These are phyloP conservation scores for Athalia circularis DNA, from an alignment of 2,888 invertebrate species.

Conservation along the genomic window DNA sequence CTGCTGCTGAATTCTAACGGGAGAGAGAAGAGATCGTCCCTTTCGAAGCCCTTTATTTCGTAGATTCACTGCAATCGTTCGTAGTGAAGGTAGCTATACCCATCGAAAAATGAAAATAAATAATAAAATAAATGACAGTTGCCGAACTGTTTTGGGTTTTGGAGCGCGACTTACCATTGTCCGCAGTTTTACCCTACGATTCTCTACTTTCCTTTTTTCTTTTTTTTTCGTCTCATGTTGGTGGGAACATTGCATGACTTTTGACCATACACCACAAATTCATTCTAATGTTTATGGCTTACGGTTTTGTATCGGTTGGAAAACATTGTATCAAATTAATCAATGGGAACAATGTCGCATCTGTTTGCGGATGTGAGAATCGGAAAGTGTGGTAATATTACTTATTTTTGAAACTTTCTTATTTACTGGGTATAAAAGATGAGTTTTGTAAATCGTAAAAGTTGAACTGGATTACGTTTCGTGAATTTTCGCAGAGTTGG, in stretches of 20 bases:
- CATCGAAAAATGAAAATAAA: slow-evolving; percentile 60
- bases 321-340: slow-evolving; percentile 54
- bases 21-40: slow-evolving; percentile 32
- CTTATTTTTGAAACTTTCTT: neutral
- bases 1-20: slow-evolving; percentile 11
- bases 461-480: neutral
- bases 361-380: neutral
- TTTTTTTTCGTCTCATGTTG: slow-evolving; percentile 48
- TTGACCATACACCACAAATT: slow-evolving; percentile 65
- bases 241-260: slow-evolving; percentile 51
- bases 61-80: slow-evolving; percentile 30
- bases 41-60: slow-evolving; percentile 34
- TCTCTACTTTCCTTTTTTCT: slow-evolving; percentile 46
- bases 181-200: slow-evolving; percentile 43
- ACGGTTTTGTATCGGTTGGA: slow-evolving; percentile 64
- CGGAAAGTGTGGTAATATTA: neutral
- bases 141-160: slow-evolving; percentile 72
- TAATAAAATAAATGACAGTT: slow-evolving; percentile 72
- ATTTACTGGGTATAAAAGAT: no score
- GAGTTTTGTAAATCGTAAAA: no score
- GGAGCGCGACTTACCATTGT: slow-evolving; percentile 66
- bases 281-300: slow-evolving; percentile 73
- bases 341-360: slow-evolving; percentile 8
- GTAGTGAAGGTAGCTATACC: neutral
- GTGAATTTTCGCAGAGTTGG: neutral